Percentiles rank a stretch among this genome's conserved stretches.
Conservation (phyloP, 2,888 invertebrate genomes). For the Keiferia lycopersicella region DNA sequence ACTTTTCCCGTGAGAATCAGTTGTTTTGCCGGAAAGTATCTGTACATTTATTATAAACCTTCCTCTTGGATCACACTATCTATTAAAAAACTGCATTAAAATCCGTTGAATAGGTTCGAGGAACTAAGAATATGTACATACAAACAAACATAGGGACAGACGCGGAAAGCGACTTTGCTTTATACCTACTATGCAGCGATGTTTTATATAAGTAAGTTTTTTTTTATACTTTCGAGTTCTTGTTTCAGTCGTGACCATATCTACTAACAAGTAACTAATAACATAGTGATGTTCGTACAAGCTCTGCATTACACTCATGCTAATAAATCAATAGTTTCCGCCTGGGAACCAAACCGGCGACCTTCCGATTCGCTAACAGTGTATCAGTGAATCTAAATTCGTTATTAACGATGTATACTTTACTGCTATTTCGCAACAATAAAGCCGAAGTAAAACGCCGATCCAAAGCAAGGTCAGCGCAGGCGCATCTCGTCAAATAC, state of each 20-base stretch:
- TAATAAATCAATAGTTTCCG: slow-evolving; percentile 35
- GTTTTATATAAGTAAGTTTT: no score
- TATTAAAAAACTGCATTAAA: no score
- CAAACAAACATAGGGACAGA: no score
- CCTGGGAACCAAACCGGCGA: slow-evolving; percentile 43
- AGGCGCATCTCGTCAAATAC: slow-evolving; percentile 24
- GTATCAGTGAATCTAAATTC: slow-evolving; percentile 39
- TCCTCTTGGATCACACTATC: no score
- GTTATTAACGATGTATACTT: slow-evolving; percentile 43
- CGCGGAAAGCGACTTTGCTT: no score
- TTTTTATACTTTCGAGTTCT: background rate
- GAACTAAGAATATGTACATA: no score
- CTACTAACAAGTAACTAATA: background rate
- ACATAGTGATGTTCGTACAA: background rate
- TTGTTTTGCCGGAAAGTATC: no score
- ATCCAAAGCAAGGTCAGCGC: slow-evolving; percentile 36
- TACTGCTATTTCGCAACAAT: slow-evolving; percentile 42
- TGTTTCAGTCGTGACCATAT: background rate
- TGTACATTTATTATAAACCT: no score
- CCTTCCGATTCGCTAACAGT: slow-evolving; percentile 38
- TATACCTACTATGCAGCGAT: no score
- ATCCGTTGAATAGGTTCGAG: no score
- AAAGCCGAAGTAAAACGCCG: slow-evolving; percentile 27
- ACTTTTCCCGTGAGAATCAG: no score
- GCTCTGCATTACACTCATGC: background rate